Conservation (phyloP, 2,888 invertebrate species). For the Caenorhabditis uteleia region DNA sequence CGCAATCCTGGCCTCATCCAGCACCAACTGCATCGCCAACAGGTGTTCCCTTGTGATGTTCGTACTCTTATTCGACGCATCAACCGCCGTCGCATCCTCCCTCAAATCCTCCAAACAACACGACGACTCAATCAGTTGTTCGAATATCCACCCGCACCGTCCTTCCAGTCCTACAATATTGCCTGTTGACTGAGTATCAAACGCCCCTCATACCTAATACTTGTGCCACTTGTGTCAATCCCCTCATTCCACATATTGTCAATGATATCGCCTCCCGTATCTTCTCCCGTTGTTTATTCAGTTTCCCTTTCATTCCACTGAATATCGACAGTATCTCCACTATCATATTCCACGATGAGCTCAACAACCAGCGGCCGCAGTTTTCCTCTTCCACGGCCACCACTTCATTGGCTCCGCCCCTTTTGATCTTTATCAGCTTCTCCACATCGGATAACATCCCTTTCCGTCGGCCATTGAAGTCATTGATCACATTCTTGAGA, state of each 20-base stretch:
- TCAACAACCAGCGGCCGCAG: slow-evolving; percentile 48
- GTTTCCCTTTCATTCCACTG: slow-evolving; percentile 39
- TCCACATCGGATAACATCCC: slow-evolving; percentile 50
- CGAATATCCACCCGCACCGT: slow-evolving; percentile 86
- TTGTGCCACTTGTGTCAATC: slow-evolving; percentile 47
- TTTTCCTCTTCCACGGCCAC: slow-evolving; percentile 32
- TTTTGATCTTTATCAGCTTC: slow-evolving; percentile 39
- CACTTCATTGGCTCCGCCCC: slow-evolving; percentile 7
- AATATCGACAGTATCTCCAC: slow-evolving; percentile 52
- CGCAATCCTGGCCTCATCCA: slow-evolving; percentile 86
- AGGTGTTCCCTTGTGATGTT: slow-evolving; percentile 80
- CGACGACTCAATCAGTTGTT: slow-evolving; percentile 85
- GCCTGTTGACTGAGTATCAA: no score
- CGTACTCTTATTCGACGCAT: slow-evolving; percentile 53
- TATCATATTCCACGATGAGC: slow-evolving; percentile 48
- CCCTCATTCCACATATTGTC: slow-evolving; percentile 49
- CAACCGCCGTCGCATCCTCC: slow-evolving; percentile 43
- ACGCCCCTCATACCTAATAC: slow-evolving; percentile 30
- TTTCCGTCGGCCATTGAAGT: slow-evolving; percentile 48
- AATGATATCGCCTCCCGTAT: slow-evolving; percentile 47
- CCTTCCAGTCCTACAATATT: slow-evolving; percentile 13
- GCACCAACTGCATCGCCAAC: slow-evolving; percentile 87
- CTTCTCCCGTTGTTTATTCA: slow-evolving; percentile 38
- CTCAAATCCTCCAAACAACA: slow-evolving; percentile 77
- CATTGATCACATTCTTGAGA: slow-evolving; percentile 21